Conservation (phyloP, 2,113 vertebrate species). For the Ahaetulla prasina region DNA sequence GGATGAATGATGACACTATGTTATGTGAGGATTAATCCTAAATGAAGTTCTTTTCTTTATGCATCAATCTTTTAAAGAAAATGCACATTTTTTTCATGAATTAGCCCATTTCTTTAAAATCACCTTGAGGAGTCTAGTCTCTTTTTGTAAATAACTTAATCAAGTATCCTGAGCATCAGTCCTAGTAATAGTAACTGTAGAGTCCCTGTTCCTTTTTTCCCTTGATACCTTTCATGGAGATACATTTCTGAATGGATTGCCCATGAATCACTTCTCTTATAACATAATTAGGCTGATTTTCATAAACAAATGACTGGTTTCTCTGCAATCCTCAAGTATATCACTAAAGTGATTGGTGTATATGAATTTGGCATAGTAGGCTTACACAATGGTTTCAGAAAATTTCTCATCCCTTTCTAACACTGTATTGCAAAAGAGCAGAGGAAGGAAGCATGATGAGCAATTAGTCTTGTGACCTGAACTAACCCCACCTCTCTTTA, state of each 20-base stretch:
- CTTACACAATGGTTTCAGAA: not conserved
- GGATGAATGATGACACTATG: not conserved
- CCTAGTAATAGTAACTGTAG: not conserved
- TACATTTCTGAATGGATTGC: not conserved
- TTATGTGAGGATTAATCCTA: not conserved
- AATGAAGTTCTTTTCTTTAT: not conserved
- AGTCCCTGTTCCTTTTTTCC: not conserved
- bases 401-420: not conserved
- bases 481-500: not conserved
- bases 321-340: not conserved
- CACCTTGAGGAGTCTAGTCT: not conserved
- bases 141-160: not conserved
- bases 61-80: not conserved
- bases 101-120: not conserved
- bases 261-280: not conserved
- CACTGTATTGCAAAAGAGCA: not conserved
- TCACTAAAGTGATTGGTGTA: not conserved
- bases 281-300: not conserved
- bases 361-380: not conserved
- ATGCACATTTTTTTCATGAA: not conserved
- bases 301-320: not conserved
- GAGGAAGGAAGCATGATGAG: not conserved
- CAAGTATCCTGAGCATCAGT: not conserved
- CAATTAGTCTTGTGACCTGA: not conserved
- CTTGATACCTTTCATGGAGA: not conserved